These are phyloP conservation scores for Brachypalpus laphriformis DNA, from an alignment of 2,888 invertebrate species.

Conservation along the genomic window DNA sequence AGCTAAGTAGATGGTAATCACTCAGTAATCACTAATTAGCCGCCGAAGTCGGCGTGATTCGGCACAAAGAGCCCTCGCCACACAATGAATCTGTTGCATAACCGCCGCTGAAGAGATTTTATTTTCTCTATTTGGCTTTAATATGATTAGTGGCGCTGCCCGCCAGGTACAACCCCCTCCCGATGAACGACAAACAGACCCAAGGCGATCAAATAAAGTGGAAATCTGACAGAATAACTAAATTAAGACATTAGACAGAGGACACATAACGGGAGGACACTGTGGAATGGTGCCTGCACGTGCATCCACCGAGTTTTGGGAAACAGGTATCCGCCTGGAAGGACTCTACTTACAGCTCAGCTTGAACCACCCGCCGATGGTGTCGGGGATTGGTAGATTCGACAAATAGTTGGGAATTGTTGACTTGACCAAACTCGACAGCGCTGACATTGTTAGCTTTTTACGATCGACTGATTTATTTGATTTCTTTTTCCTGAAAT, in stretches of 20 bases:
- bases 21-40: conserved; percentile 17
- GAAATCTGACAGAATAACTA: background rate
- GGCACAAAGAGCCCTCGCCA: background rate
- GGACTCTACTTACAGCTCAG: conserved; percentile 88
- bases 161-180: background rate
- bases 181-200: background rate
- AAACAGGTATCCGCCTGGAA: conserved; percentile 30
- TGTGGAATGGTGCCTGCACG: background rate
- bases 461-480: conserved; percentile 27
- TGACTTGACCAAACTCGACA: conserved; percentile 90
- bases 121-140: background rate
- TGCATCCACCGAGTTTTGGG: no score
- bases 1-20: background rate
- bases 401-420: conserved; percentile 93
- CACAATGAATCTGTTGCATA: conserved; percentile 44
- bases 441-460: conserved; percentile 86
- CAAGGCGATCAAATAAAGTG: background rate
- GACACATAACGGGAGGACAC: background rate
- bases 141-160: background rate
- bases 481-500: conserved; percentile 1
- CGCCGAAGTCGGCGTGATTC: conserved; percentile 8
- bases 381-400: conserved; percentile 92
- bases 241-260: background rate
- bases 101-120: background rate
- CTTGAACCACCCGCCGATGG: conserved; percentile 92